A percentile compares a stretch with the other conserved stretches of the same genome.
phyloP scores from a whole-genome alignment of 2,888 invertebrate species.

The Heteromyza rotundicornis region DNA sequence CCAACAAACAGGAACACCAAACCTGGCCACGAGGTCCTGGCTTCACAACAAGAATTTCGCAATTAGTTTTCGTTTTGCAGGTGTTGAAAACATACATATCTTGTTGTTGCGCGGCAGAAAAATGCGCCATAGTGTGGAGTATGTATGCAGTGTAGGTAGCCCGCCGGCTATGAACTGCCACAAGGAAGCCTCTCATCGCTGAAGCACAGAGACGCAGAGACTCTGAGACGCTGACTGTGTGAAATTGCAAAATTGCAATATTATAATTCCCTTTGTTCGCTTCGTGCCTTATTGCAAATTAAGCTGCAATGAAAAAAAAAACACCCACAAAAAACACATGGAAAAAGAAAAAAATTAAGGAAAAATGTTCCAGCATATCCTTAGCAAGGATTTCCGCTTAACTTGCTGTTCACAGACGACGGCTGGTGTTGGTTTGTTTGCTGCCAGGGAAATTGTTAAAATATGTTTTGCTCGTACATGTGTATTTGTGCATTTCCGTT shows the following conservation, averaged over 20 bases:
- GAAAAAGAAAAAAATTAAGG: background rate
- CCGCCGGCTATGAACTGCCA: too few relatives aligned
- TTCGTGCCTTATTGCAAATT: background rate
- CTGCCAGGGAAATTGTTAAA: background rate
- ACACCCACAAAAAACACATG: background rate
- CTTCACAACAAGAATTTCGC: slow-evolving; percentile 9
- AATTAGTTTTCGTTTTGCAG: slow-evolving; percentile 9
- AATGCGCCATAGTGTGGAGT: too few relatives aligned
- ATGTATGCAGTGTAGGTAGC: too few relatives aligned
- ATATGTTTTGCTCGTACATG: background rate
- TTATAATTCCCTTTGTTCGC: slow-evolving; percentile 1
- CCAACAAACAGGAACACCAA: too few relatives aligned
- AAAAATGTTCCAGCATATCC: background rate
- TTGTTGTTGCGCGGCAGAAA: too few relatives aligned
- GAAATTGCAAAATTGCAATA: background rate
- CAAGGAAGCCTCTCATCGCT: too few relatives aligned
- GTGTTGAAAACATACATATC: slow-evolving; percentile 12
- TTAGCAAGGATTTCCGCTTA: background rate
- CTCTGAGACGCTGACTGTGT: too few relatives aligned
- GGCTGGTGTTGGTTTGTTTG: background rate
- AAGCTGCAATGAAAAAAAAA: background rate
- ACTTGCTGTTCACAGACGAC: too few relatives aligned
- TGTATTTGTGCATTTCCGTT: background rate
- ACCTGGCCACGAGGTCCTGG: background rate
- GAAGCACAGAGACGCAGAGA: background rate